Base-by-base conservation (phyloP, 2,888 invertebrate species). In the Aporophyla nigra region DNA sequence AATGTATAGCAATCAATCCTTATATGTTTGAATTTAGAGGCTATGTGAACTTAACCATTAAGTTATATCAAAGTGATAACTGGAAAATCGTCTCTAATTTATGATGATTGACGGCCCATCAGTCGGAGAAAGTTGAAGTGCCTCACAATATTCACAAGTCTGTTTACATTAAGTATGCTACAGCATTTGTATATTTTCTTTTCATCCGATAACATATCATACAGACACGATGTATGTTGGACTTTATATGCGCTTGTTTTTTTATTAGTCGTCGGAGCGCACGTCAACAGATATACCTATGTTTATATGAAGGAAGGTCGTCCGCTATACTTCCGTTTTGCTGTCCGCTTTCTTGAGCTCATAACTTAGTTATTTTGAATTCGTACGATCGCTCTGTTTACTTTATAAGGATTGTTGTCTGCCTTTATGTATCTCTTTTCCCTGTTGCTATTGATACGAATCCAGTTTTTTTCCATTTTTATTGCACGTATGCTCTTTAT, bases 101-200 rank as follows among this genome's bases (percentile, higher is more conserved):
- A 92, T 92, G 92, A 93, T 95, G 95, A 95, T 95, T 95, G 95
- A 95, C 94, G 93, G 93, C 93, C 93, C 94, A 94, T 95, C 95
- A 92, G 84, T 83, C 53, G 92, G 95, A 95, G 96, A 96, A 96
- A 96, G 96, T 95, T 93, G 87, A 91, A 93, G 93, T 94, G 92
- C 93, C 90, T 93, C 91, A 91, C 91, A 93, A 93, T 94, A 93
- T 93, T 93, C 92, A 94, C 92, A 92, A 92, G 92, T 91, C 92
- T 93, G 91, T 94, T 94, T 93, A 93, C 92, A 94, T 92, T 92
- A 91, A 91, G 90, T 88, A 90, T 91, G 88, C 88, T 91, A 88
- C 88, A 88, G 83, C 85, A 88, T 90, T 89, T 88, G 88, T 89
- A 83, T 86, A 88, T 91, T 91, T 92, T 90, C 88, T 89, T 91